Base-by-base conservation (phyloP, 2,888 invertebrate species). In the Dexiosoma caninum region DNA sequence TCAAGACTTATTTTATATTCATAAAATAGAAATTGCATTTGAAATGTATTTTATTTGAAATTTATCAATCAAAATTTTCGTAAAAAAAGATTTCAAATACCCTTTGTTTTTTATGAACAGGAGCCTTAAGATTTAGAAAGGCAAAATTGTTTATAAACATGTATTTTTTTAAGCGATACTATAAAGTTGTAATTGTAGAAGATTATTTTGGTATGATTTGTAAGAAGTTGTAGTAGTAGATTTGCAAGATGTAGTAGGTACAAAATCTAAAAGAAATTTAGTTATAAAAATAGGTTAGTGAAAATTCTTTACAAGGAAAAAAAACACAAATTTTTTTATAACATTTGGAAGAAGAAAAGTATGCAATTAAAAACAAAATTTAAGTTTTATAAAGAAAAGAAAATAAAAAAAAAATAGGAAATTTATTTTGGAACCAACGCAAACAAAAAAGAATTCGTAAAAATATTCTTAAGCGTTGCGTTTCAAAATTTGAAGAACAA, bases 281-380 rank as follows among this genome's bases (percentile, higher is more conserved):
- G 87, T 89, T 86, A 86, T 87, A 87, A 87, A 86, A 88, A 89
- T 89, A 87, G 88, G 88, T 88, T 88, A 88, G 88, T 88, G 82
- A 87, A 85, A 85, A 83, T 83, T 83, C 69, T 71, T 37, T 21
- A n/a, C n/a, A n/a, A n/a, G n/a, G n/a, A 44, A 51, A 76, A 81
- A 76, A 57, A 71, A 44, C 9, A 40, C 10, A 49, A 66, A 70
- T 57, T 37, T 19, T 21, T 35, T 49, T 44, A 71, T 55, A 51
- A 55, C 64, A 37, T 37, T 46, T 35, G 35, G 19, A 66, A 51
- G 30, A 70, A 53, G 32, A 27, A 32, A 75, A 35, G 19, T 23
- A 70, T 12, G 37, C 21, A 42, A 59, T 35, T 10, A 40, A 72
- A 55, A 30, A 37, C n/a, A n/a, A n/a, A 66, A 53, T 10, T 67